Evolutionary conservation across 2,888 invertebrate species (phyloP), one percentile per base, ranked within the genome.

Genomic region (Apamea monoglypha): DNA sequence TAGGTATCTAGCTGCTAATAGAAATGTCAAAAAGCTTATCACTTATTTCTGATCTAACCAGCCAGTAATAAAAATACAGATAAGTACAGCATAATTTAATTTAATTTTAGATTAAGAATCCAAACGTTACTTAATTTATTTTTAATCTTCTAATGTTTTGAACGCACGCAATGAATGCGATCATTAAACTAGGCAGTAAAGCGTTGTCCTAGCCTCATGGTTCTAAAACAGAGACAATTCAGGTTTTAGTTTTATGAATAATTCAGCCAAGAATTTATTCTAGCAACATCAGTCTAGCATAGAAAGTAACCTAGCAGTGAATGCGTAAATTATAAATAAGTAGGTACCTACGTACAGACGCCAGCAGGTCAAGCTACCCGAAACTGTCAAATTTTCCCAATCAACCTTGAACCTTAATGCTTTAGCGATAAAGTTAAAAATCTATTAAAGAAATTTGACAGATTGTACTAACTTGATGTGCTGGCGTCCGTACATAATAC

Each of bases 281-380:
- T 68, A 73, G 63, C 40, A 74, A 78, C 80, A 84, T 87, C 69
- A 77, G 70, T 81, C 81, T 83, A 72, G 66, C 74, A 74, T 75
- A 74, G 75, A 87, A 84, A 81, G 68, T 78, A 80, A 70, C 68
- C 61, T 71, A 32, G 56, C 72, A 76, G 59, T 68, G 32, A 76
- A 76, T 76, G 70, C 59, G 74, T 84, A 81, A 84, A 84, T 84
- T 87, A 86, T 84, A 84, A 81, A 87, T 73, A 78, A 67, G 76
- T 40, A 40, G 40, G 40, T 73, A 53, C 29, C 16, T 61, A 66
- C 50, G 16, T 29, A 84, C 68, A 61, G 8, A 77, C n/a, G n/a
- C n/a, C n/a, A n/a, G n/a, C n/a, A n/a, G n/a, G n/a, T n/a, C n/a
- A n/a, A n/a, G n/a, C n/a, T n/a, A n/a, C n/a, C n/a, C n/a, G n/a